Evolutionary conservation across 2,888 invertebrate genomes (phyloP).

Genomic region (Syrphus vitripennis): DNA sequence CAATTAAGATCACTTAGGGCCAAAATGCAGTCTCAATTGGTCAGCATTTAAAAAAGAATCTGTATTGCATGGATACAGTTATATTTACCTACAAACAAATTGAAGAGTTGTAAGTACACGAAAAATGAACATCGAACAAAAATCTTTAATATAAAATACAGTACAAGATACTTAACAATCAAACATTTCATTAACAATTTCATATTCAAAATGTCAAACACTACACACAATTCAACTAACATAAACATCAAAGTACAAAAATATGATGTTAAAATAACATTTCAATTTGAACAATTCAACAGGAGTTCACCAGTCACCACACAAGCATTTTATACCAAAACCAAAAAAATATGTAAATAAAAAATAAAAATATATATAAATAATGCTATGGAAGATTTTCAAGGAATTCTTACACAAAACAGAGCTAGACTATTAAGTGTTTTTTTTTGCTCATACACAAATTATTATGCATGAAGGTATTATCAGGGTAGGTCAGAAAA

Average conservation of each 20-base stretch:
- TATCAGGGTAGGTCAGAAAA: neutral
- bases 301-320: slow-evolving; percentile 18
- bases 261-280: slow-evolving; percentile 29
- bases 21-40: too few species aligned
- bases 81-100: too few species aligned
- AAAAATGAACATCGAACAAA: too few species aligned
- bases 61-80: too few species aligned
- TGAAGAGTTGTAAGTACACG: too few species aligned
- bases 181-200: slow-evolving; percentile 33
- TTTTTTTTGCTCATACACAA: neutral
- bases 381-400: slow-evolving; percentile 7
- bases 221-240: slow-evolving; percentile 13
- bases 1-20: too few species aligned
- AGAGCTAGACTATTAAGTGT: neutral
- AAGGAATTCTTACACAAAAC: slow-evolving; percentile 32
- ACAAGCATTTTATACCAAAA: neutral
- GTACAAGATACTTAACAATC: neutral
- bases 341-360: neutral
- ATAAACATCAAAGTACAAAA: slow-evolving; percentile 27
- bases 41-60: too few species aligned
- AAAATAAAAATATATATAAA: neutral
- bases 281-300: slow-evolving; percentile 36
- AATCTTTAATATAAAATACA: too few species aligned
- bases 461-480: neutral
- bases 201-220: slow-evolving; percentile 14